Conservation (phyloP, 2,113 vertebrate species). For the Propithecus coquereli region DNA sequence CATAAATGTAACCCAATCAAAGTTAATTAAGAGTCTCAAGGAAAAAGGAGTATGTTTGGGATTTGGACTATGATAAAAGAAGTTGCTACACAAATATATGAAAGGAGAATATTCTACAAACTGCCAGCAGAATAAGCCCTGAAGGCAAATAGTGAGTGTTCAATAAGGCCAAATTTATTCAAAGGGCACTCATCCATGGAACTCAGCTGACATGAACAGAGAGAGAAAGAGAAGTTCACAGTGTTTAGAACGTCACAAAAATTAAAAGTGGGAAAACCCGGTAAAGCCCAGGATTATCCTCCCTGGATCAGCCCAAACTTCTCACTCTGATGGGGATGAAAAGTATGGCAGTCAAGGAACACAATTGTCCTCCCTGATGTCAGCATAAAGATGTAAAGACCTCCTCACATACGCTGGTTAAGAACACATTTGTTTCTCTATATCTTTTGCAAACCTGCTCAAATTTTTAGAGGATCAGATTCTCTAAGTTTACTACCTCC, state of each 20-base stretch:
- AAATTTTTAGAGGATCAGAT: background rate
- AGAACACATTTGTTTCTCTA: conserved; percentile 1
- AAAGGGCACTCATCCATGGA: conserved; percentile 22
- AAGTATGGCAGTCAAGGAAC: background rate
- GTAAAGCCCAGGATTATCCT: background rate
- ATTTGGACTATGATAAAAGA: conserved; percentile 42
- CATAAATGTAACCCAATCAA: conserved; percentile 35
- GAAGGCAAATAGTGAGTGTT: conserved; percentile 29
- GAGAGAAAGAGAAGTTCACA: background rate
- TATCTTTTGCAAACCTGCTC: background rate
- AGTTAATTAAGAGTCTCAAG: conserved; percentile 52
- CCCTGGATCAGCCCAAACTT: background rate
- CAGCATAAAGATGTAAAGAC: background rate
- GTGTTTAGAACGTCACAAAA: conserved; percentile 32
- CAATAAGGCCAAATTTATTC: conserved; percentile 29
- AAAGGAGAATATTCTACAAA: conserved; percentile 40
- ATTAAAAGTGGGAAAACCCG: background rate
- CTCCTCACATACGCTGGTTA: background rate
- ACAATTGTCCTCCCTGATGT: background rate
- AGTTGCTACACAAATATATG: conserved; percentile 50
- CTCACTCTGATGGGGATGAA: background rate
- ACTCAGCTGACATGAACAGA: conserved; percentile 18
- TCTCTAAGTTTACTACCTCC: background rate
- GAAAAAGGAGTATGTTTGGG: conserved; percentile 18
- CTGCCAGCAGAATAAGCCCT: conserved; percentile 7